A percentile compares a stretch with the other conserved stretches of the same genome.
phyloP scores from a whole-genome alignment of 2,888 invertebrate species.

The Trachelus stipa region DNA sequence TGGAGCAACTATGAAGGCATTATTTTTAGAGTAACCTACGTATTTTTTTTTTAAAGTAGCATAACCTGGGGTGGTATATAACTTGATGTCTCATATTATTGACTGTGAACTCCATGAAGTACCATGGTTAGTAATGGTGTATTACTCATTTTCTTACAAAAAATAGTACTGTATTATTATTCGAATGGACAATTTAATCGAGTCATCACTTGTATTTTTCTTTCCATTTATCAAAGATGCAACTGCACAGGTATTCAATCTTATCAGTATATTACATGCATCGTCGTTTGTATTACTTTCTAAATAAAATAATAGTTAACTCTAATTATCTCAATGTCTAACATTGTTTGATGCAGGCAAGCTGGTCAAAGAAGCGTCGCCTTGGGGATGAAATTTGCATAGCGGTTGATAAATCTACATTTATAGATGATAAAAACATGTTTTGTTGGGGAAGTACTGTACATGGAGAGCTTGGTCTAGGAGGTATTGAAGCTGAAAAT shows the following conservation, averaged over 20 bases:
- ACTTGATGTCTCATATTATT: conserved; percentile 23
- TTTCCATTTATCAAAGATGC: not conserved
- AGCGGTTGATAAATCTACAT: conserved; percentile 17
- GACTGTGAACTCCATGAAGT: conserved; percentile 32
- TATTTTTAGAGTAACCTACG: conserved; percentile 39
- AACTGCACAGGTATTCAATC: no score
- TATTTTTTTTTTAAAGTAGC: conserved; percentile 35
- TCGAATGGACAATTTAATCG: not conserved
- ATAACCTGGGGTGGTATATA: conserved; percentile 22
- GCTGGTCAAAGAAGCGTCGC: conserved; percentile 46
- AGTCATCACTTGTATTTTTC: not conserved
- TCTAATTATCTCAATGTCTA: not conserved
- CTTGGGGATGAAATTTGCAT: conserved; percentile 36
- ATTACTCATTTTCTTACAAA: not conserved
- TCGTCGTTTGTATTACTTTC: not conserved
- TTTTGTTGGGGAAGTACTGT: conserved; percentile 83
- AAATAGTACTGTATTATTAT: not conserved
- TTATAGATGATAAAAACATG: conserved; percentile 61
- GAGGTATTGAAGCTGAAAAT: conserved; percentile 80
- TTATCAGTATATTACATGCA: not conserved
- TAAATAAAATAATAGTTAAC: not conserved
- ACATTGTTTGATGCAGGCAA: conserved; percentile 41
- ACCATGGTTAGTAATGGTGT: conserved; percentile 40
- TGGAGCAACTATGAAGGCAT: conserved; percentile 18
- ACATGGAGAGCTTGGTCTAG: conserved; percentile 83